Conservation (phyloP, 2,797 vertebrate genomes). For the Moxostoma hubbsi region DNA sequence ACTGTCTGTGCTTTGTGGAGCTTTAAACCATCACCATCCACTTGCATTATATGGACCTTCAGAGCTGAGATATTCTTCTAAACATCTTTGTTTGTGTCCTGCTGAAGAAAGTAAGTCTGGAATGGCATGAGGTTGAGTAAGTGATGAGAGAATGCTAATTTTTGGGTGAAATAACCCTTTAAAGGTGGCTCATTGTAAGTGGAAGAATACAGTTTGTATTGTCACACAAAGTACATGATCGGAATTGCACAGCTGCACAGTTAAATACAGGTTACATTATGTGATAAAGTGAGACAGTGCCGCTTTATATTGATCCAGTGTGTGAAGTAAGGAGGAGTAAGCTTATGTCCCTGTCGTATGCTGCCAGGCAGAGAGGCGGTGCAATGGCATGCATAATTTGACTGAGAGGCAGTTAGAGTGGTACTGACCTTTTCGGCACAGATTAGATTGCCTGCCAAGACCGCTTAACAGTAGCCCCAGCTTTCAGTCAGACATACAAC, state of each 20-base stretch:
- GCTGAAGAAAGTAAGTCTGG: too few species aligned
- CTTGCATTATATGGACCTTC: too few species aligned
- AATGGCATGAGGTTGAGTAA: too few species aligned
- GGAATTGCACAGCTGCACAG: neutral
- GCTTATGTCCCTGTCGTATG: slow-evolving; percentile 23
- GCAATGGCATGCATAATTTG: slow-evolving; percentile 92
- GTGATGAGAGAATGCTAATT: too few species aligned
- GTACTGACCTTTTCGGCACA: slow-evolving; percentile 99
- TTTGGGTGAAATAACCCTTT: too few species aligned
- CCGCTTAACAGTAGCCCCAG: slow-evolving; percentile 91
- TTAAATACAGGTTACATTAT: slow-evolving; percentile 64
- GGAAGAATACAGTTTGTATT: neutral
- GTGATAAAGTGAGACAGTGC: slow-evolving; percentile 52
- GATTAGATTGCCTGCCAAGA: slow-evolving; percentile 99
- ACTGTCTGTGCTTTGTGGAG: too few species aligned
- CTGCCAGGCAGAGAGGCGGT: slow-evolving; percentile 59
- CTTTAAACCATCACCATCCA: too few species aligned
- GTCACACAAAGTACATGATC: slow-evolving; percentile 7
- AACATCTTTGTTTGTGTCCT: too few species aligned
- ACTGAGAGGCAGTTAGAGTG: slow-evolving; percentile 99
- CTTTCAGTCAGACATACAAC: slow-evolving; percentile 74
- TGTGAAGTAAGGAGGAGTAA: slow-evolving; percentile 69
- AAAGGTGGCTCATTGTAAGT: too few species aligned
- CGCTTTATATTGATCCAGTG: slow-evolving; percentile 79
- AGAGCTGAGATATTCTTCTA: too few species aligned